These are phyloP conservation scores for Ageneiosus marmoratus DNA, from an alignment of 2,113 vertebrate species.

Conservation along the genomic window DNA sequence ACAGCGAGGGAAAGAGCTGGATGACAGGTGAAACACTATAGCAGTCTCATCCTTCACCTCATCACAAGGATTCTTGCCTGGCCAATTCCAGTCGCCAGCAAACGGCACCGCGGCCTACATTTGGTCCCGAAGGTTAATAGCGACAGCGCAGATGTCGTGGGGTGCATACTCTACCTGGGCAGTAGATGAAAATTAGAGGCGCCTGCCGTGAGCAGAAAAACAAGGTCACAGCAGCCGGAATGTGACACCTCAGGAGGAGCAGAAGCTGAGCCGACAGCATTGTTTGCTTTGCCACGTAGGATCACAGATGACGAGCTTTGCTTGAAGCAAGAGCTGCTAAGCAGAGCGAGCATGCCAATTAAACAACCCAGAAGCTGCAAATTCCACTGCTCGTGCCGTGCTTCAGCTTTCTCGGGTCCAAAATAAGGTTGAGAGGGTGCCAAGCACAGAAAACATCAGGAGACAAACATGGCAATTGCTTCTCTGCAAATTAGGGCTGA, in stretches of 20 bases:
- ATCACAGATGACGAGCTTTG: constrained; percentile 77
- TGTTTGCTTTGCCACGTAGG: constrained; percentile 77
- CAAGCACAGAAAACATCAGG: constrained; percentile 51
- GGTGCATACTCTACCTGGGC: constrained; percentile 41
- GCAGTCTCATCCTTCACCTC: constrained; percentile 34
- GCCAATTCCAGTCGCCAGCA: constrained; percentile 55
- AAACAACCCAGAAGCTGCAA: constrained; percentile 72
- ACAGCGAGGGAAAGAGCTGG: constrained; percentile 55
- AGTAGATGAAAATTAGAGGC: constrained; percentile 38
- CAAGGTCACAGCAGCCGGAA: constrained; percentile 69
- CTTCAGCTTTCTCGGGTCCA: constrained; percentile 50
- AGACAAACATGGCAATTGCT: constrained; percentile 38
- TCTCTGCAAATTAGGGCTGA: constrained; percentile 11
- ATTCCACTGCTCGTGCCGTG: constrained; percentile 62
- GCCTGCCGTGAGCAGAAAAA: constrained; percentile 52
- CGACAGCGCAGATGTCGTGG: constrained; percentile 56
- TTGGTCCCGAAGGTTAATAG: constrained; percentile 76
- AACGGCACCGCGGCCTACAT: constrained; percentile 65
- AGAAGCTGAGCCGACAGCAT: constrained; percentile 55
- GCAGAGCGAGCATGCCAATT: constrained; percentile 76
- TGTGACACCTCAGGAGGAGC: constrained; percentile 54
- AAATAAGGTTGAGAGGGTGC: constrained; percentile 52
- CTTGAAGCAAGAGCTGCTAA: constrained; percentile 76
- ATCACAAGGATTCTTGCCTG: constrained; percentile 48
- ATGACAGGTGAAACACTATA: constrained; percentile 51